Percentiles rank a stretch among this genome's conserved stretches.
Evolutionary conservation across 2,797 vertebrate species (phyloP).

Genomic region (Myotis findleyi): DNA sequence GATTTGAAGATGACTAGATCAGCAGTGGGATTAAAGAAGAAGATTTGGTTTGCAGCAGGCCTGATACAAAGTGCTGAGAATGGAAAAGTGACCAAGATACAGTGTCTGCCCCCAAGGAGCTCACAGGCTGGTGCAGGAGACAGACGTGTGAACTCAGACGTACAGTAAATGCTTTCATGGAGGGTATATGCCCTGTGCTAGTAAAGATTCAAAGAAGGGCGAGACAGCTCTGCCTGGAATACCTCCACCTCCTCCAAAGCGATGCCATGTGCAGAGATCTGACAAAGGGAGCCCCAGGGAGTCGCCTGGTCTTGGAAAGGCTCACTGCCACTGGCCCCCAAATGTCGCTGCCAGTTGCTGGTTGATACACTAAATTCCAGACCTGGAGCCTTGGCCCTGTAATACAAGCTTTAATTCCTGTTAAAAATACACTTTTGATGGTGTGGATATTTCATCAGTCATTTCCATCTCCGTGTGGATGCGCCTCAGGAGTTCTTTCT

Average conservation of each 20-base stretch:
- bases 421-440: neutral
- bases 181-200: neutral
- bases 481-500: neutral
- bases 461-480: neutral
- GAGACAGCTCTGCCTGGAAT: neutral
- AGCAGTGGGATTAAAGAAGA: slow-evolving; percentile 5
- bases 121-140: neutral
- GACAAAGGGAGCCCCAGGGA: neutral
- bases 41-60: neutral
- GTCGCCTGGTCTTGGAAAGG: neutral
- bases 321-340: neutral
- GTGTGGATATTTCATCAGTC: neutral
- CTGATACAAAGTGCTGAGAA: neutral
- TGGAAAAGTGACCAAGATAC: neutral
- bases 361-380: neutral
- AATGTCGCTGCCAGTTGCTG: neutral
- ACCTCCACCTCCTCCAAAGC: neutral
- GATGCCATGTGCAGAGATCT: neutral
- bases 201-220: neutral
- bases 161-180: neutral
- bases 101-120: neutral
- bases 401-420: neutral
- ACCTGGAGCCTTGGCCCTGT: neutral
- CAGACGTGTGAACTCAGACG: neutral
- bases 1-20: neutral